phyloP scores from a whole-genome alignment of 2,888 invertebrate species.

The Hartigia nigra region DNA sequence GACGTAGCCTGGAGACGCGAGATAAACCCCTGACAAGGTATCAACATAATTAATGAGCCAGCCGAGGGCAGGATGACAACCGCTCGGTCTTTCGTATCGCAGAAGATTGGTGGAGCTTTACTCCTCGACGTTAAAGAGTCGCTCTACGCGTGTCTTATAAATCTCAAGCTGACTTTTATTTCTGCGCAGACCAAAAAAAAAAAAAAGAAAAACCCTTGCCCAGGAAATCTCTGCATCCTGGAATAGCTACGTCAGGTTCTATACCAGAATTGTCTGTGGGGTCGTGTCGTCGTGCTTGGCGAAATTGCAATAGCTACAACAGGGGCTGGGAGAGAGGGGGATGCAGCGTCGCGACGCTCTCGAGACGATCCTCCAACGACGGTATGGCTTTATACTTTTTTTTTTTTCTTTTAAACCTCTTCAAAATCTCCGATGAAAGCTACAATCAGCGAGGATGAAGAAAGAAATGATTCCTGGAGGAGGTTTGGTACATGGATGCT shows the following conservation, averaged over 20 bases:
- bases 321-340: too few species aligned
- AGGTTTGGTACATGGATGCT: background rate
- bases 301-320: background rate
- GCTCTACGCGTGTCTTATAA: constrained; percentile 10
- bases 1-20: constrained; percentile 8
- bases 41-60: constrained; percentile 9
- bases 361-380: background rate
- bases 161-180: background rate
- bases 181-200: background rate
- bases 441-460: background rate
- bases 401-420: too few species aligned
- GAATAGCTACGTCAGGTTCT: background rate
- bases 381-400: background rate
- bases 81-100: constrained; percentile 10
- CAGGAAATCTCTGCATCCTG: background rate
- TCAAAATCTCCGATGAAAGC: background rate
- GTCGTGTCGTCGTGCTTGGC: background rate
- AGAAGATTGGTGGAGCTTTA: constrained; percentile 8
- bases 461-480: background rate
- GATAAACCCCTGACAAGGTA: constrained; percentile 10
- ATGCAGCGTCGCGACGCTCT: background rate
- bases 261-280: background rate
- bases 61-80: constrained; percentile 2
- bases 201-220: background rate
- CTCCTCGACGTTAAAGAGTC: constrained; percentile 5